Evolutionary conservation across 2,797 vertebrate species (phyloP).

Genomic region (Jordanella pulchra): DNA sequence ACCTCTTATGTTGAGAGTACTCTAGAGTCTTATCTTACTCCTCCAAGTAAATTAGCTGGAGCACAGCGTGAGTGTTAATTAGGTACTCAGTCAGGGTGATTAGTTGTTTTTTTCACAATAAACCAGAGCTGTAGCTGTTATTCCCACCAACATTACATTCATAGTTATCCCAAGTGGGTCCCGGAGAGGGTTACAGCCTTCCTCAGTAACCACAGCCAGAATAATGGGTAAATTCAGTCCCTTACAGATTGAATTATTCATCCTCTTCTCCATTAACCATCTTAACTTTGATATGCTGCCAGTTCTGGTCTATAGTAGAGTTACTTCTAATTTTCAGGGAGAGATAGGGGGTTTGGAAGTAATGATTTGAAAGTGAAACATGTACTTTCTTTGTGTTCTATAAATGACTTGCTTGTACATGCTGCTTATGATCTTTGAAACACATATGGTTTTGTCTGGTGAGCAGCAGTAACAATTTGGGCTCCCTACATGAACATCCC

Average conservation of each 20-base stretch:
- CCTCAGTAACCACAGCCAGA: not conserved
- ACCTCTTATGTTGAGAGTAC: constrained; percentile 19
- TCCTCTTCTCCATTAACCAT: not conserved
- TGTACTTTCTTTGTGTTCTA: constrained; percentile 24
- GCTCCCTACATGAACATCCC: not conserved
- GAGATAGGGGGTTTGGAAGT: not conserved
- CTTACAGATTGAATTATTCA: constrained; percentile 6
- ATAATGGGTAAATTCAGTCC: constrained; percentile 8
- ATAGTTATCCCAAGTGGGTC: constrained; percentile 6
- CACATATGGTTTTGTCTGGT: not conserved
- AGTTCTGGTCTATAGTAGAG: not conserved
- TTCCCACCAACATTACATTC: constrained; percentile 2
- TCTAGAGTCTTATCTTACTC: constrained; percentile 3
- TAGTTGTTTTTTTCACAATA: not conserved
- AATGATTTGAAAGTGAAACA: not conserved
- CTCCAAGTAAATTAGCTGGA: constrained; percentile 24
- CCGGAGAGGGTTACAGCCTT: not conserved
- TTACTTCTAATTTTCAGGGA: constrained; percentile 4
- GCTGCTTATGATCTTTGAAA: constrained; percentile 22
- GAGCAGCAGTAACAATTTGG: constrained; percentile 16
- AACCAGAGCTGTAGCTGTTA: constrained; percentile 5
- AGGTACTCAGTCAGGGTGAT: constrained; percentile 6
- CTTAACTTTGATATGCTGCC: not conserved
- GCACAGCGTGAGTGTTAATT: constrained; percentile 18
- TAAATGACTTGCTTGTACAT: constrained; percentile 1